Base-by-base conservation (phyloP, 2,113 vertebrate species). In the Larimichthys crocea region DNA sequence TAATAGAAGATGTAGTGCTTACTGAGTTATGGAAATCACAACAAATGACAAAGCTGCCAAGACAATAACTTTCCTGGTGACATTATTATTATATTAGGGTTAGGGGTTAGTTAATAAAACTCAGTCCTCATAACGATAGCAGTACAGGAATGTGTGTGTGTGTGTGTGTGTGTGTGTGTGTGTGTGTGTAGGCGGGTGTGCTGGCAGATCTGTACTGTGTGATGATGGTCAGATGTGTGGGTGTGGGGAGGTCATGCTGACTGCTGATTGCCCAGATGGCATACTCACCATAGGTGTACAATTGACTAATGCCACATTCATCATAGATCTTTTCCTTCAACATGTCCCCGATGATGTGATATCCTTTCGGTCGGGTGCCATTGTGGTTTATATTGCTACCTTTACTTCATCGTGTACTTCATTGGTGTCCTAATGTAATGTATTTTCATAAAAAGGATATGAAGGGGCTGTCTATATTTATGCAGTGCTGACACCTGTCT, bases 241-340 rank as follows among this genome's bases (percentile, higher is more conserved):
- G 79, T 77, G 90, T 73, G 62, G 22, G 78, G 80, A 86, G 88
- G 81, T 89, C 89, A 88, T 56, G 75, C 69, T 81, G 82, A 83
- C 88, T 87, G 88, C 87, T 88, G 89, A 87, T 87, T 90, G 44
- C 85, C 78, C 92, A 92, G 91, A 92, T 91, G 89, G 86, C 79
- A 22, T 42, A 12, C 69, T 71, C 74, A 5, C 88, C 79, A 69
- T 60, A 82, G 87, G 82, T 82, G 73, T 56, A 59, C 57, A 42
- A 75, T 74, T 81, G 73, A 86, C 76, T 82, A 79, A 83, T 61
- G 84, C 59, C 85, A 71, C 84, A 82, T 85, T 76, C 65, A 76
- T 89, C 86, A 74, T 17, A 10, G 53, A 64, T 40, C 53, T 56
- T 79, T 74, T 61, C 74, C 63, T 68, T 24, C 40, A 59, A 42